Evolutionary conservation across 2,797 vertebrate species (phyloP), one percentile per base, ranked within the genome.

Genomic region (Heteromormyrus szaboi): DNA sequence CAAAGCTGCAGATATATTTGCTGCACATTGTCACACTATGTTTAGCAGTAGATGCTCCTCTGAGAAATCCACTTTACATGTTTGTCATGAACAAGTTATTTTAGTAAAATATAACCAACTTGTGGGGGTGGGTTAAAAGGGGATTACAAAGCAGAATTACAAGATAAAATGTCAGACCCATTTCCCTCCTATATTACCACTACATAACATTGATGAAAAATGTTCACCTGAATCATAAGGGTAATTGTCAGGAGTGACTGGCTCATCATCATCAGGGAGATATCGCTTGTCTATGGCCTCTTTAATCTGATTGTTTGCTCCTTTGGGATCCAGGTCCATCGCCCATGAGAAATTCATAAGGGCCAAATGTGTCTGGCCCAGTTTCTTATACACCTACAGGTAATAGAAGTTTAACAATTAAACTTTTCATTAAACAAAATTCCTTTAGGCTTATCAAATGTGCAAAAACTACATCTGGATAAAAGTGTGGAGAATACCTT

Each of bases 341-440:
- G 98, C 98, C 98, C 98, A 99, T 22, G 98, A 99, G 95, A 99
- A 99, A 94, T 99, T 99, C 98, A 99, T 99, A 51, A 99, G 95
- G 87, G 98, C 98, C 92, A 99, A 93, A 90, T 99, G 98, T 9
- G 98, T 99, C 89, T 99, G 98, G 81, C 98, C 98, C 93, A 99
- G 95, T 91, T 99, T 99, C 95, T 99, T 99, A 95, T 99, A 99
- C 90, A 99, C 98, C 98, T 99, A 90, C 22, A 88, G 4, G 51
- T 53, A 65, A 72, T 5, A 65, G 3, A 17, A 86, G 81, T 37
- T 76, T 76, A 37, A 76, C 5, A 41, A 19, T 76, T 41, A 76
- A 79, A 79, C 65, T 68, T 68, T 62, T 33, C 65, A 46, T 9
- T 9, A 19, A 79, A 44, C 59, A 25, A 59, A 79, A 79, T 17